Conservation (phyloP, 2,888 invertebrate species). For the Uloborus plumipes region DNA sequence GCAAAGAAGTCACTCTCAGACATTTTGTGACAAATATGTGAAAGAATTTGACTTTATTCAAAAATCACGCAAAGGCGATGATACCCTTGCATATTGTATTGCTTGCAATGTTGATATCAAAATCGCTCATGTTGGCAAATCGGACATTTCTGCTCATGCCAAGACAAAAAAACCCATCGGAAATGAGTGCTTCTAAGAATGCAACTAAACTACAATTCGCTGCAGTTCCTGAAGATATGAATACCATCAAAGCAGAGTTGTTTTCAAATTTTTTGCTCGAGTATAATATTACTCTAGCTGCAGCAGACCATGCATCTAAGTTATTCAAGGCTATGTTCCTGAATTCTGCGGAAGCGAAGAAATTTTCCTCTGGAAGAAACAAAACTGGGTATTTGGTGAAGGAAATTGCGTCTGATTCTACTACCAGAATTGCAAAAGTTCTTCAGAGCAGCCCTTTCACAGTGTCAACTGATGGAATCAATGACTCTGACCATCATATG, state of each 20-base stretch:
- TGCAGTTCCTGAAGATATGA: too few species aligned
- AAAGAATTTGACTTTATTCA: background rate
- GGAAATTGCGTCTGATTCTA: background rate
- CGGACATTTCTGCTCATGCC: background rate
- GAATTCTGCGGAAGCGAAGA: background rate
- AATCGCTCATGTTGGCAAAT: background rate
- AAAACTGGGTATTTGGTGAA: background rate
- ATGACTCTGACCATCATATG: conserved; percentile 6
- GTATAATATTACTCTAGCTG: background rate
- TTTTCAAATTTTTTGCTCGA: background rate
- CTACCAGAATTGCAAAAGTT: background rate
- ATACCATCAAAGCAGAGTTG: background rate
- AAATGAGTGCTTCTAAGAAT: background rate
- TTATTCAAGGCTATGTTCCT: conserved; percentile 7
- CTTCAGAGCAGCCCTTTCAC: background rate
- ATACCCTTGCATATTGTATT: background rate
- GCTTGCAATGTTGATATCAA: background rate
- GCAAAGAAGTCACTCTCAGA: background rate
- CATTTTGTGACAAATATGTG: background rate
- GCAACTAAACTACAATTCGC: too few species aligned
- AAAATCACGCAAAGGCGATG: background rate
- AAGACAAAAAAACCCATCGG: background rate
- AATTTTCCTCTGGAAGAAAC: too few species aligned
- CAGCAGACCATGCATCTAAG: background rate
- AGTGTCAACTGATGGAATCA: background rate